phyloP scores from a whole-genome alignment of 2,888 invertebrate species.

The Polyommatus iphigenia region DNA sequence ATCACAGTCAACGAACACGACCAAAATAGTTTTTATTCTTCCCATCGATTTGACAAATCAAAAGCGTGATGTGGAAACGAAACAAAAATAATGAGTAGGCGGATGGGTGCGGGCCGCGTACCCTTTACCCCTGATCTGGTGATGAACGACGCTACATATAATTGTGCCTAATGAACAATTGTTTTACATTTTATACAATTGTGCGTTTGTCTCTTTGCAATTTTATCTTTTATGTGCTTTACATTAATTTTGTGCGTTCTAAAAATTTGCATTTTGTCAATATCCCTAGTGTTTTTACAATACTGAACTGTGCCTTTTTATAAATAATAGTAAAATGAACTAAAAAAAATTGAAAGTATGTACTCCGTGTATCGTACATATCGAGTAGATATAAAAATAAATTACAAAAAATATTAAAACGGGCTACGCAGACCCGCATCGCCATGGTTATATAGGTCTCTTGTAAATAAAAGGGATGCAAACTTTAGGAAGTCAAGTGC shows the following conservation, averaged over 20 bases:
- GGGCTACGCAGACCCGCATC: conserved; percentile 43
- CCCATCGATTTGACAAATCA: conserved; percentile 60
- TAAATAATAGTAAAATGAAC: conserved; percentile 9
- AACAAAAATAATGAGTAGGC: conserved; percentile 53
- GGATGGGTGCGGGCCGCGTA: conserved; percentile 38
- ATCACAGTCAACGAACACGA: conserved; percentile 73
- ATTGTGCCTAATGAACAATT: conserved; percentile 9
- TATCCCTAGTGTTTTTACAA: conserved; percentile 43
- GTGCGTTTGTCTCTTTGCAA: conserved; percentile 24
- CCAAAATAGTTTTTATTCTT: conserved; percentile 76
- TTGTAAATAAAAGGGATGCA: conserved; percentile 35
- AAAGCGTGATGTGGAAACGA: conserved; percentile 64
- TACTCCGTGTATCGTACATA: conserved; percentile 20
- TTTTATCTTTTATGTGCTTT: conserved; percentile 18
- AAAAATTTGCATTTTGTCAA: conserved; percentile 40
- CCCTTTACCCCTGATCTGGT: conserved; percentile 30
- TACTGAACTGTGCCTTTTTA: conserved; percentile 41
- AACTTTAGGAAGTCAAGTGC: conserved; percentile 40
- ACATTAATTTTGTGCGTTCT: conserved; percentile 50
- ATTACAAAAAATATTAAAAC: conserved; percentile 24
- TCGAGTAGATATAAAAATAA: conserved; percentile 25
- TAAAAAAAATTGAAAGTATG: not conserved
- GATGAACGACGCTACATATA: conserved; percentile 42
- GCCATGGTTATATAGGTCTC: conserved; percentile 34
- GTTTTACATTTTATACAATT: conserved; percentile 15